Percentiles rank a stretch among this genome's conserved stretches.
Evolutionary conservation across 2,888 invertebrate genomes (phyloP).

Genomic region (Agonopterix arenella): DNA sequence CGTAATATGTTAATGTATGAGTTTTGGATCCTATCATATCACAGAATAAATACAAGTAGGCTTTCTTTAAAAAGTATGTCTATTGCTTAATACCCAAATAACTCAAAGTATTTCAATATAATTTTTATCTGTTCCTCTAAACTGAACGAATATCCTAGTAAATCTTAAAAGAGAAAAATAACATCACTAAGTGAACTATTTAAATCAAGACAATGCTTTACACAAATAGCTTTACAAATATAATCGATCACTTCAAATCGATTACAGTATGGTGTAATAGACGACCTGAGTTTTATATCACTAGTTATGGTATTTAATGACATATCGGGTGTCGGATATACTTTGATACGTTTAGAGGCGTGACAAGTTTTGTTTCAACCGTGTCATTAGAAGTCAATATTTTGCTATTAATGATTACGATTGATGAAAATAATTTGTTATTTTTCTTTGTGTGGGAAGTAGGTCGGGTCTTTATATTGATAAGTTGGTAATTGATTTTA

Average conservation of each 20-base stretch:
- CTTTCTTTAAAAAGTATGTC: too few relatives aligned
- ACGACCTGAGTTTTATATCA: slow-evolving; percentile 34
- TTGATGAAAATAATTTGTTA: slow-evolving; percentile 56
- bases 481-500: neutral
- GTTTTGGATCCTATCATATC: too few relatives aligned
- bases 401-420: slow-evolving; percentile 53
- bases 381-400: slow-evolving; percentile 60
- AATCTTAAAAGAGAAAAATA: too few relatives aligned
- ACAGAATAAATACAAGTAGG: too few relatives aligned
- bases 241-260: slow-evolving; percentile 1
- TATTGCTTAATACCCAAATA: too few relatives aligned
- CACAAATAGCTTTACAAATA: neutral
- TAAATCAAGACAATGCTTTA: neutral
- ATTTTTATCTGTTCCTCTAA: too few relatives aligned
- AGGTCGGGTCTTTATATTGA: slow-evolving; percentile 24
- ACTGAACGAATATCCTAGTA: too few relatives aligned
- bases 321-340: slow-evolving; percentile 54
- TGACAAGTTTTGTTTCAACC: slow-evolving; percentile 49
- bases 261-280: slow-evolving; percentile 38
- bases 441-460: slow-evolving; percentile 41
- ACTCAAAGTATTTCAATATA: too few relatives aligned
- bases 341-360: slow-evolving; percentile 43
- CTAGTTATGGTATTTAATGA: slow-evolving; percentile 45
- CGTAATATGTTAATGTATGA: too few relatives aligned
- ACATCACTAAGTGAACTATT: too few relatives aligned